phyloP scores from a whole-genome alignment of 2,888 invertebrate genomes.

The Papilio elwesi region DNA sequence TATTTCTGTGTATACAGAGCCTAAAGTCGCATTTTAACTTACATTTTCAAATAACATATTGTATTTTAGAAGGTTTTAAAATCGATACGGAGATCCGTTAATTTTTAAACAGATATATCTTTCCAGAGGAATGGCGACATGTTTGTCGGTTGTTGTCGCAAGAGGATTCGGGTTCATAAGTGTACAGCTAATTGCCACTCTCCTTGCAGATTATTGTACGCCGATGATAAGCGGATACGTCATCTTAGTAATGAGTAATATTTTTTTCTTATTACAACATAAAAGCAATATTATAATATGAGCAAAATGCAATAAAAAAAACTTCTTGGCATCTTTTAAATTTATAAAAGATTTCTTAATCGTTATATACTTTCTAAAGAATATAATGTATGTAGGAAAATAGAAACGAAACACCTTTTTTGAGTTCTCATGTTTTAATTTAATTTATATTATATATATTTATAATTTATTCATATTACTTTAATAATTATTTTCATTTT shows the following conservation, averaged over 20 bases:
- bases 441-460: background rate
- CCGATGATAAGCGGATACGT: slow-evolving; percentile 66
- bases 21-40: too few species aligned
- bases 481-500: slow-evolving; percentile 47
- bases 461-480: too few species aligned
- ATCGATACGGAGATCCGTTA: too few species aligned
- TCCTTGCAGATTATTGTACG: slow-evolving; percentile 63
- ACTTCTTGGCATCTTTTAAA: too few species aligned
- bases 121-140: slow-evolving; percentile 73
- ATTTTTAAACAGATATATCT: background rate
- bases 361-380: background rate
- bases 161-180: slow-evolving; percentile 73
- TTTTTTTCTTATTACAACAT: background rate
- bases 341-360: too few species aligned
- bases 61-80: too few species aligned
- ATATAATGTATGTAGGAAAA: too few species aligned
- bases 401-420: too few species aligned
- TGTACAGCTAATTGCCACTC: slow-evolving; percentile 67
- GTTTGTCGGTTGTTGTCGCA: slow-evolving; percentile 71
- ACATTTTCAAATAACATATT: too few species aligned
- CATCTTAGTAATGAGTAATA: slow-evolving; percentile 61
- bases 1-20: too few species aligned
- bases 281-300: too few species aligned
- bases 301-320: background rate
- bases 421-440: too few species aligned